Base-by-base conservation (phyloP, 2,888 invertebrate species). In the Mellilla xanthometata region DNA sequence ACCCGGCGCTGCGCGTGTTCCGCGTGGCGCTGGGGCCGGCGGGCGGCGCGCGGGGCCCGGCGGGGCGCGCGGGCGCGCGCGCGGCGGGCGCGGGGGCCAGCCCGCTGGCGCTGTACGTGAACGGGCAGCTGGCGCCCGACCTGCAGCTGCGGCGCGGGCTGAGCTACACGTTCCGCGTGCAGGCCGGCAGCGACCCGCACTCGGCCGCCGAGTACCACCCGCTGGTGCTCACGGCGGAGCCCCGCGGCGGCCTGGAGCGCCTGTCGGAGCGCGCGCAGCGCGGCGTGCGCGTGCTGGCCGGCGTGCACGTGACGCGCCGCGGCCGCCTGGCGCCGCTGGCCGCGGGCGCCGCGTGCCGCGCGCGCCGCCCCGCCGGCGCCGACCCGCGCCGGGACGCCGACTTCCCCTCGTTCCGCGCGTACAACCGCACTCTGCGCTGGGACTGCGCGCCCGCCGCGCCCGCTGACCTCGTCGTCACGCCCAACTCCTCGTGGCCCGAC, bases 401-500 rank as follows among this genome's bases (percentile, higher is more conserved):
- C 69, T 96, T 92, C 79, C 81, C 91, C 5, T 91, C 94, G 0
- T 98, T 97, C 81, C 94, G 94, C 69, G 94, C 95, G 56, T 98
- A 93, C 87, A 96, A 97, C 78, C 93, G 95, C 60, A 92, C 95
- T 28, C 91, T 98, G 46, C 60, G 82, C 24, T 93, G 93, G 72
- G 72, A 83, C 9, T 98, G 98, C 80, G 93, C 93, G 55, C 73
- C 93, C n/a, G 92, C 94, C 13, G 92, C 95, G 3, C n/a, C n/a
- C n/a, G 95, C 95, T 0, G 81, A 92, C 38, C 87, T 97, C 39
- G 92, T 92, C 71, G 93, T 98, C 34, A 94, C 96, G 12, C 98
- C 98, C 15, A 97, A 97, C 78, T 92, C 94, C 31, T 93, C 96
- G 1, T 97, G 97, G 95, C 98, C 98, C 0, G 97, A 98, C 79